Conservation (phyloP, 2,797 vertebrate genomes). For the Malurus splendens region DNA sequence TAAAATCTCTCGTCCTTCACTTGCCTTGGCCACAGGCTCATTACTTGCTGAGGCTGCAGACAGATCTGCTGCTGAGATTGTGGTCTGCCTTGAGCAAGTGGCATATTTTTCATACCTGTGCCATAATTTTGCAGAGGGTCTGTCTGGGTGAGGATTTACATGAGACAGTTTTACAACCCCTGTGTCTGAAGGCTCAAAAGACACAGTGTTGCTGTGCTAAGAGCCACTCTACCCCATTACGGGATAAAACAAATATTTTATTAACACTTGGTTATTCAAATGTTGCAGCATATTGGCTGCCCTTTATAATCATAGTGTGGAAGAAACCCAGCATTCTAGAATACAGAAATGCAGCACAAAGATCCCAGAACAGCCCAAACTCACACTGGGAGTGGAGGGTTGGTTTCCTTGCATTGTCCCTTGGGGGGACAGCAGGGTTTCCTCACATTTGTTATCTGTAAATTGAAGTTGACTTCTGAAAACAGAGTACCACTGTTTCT, state of each 20-base stretch:
- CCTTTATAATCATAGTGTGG: not conserved
- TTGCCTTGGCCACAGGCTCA: not conserved
- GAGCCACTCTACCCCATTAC: not conserved
- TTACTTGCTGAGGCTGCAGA: not conserved
- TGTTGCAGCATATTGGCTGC: not conserved
- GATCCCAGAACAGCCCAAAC: not conserved
- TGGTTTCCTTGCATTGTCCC: not conserved
- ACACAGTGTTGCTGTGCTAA: not conserved
- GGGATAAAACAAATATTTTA: not conserved
- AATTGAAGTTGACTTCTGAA: not conserved
- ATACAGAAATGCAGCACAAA: not conserved
- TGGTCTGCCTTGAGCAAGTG: not conserved
- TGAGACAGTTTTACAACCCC: not conserved
- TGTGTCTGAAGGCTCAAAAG: not conserved
- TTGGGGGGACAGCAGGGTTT: not conserved
- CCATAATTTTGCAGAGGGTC: not conserved
- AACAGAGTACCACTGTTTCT: not conserved
- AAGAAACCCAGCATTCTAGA: not conserved
- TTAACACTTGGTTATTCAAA: not conserved
- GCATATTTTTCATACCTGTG: not conserved
- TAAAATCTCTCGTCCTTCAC: not conserved
- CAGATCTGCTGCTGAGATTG: not conserved
- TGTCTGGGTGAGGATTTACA: not conserved
- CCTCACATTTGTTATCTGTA: fast-evolving
- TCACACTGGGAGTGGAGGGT: fast-evolving